Base-by-base conservation (phyloP, 2,797 vertebrate species). In the Muscicapa comitata region DNA sequence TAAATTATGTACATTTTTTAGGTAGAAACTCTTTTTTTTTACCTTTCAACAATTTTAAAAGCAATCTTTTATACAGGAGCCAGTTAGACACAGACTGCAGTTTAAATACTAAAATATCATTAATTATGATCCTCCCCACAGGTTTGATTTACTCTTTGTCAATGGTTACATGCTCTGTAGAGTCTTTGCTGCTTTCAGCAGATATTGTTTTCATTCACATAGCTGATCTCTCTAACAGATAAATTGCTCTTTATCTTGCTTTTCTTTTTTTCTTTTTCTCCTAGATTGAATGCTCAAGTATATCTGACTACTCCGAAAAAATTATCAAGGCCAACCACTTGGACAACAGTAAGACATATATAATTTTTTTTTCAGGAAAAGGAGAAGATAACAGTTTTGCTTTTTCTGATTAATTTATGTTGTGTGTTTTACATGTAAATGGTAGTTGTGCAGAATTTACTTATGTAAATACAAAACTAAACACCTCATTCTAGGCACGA, bases 271-370 rank as follows among this genome's bases (percentile, higher is more conserved):
- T 63, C 10, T 50, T 50, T 50, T 51, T 94, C 88, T 55, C 93
- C 65, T 97, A 99, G 99, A 99, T 99, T 59, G 99, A 99, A 98
- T 99, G 99, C 74, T 99, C 99, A 98, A 99, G 99, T 92, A 99
- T 99, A 98, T 99, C 99, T 33, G 99, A 99, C 96, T 99, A 99
- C 96, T 99, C 99, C 4, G 99, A 99, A 98, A 99, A 99, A 98
- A 99, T 99, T 97, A 99, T 99, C 98, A 99, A 99, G 97, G 99
- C 99, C 95, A 99, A 99, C 98, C 99, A 99, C 94, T 97, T 99
- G 97, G 98, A 99, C 97, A 99, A 98, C 73, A 98, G 99, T 99
- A 98, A 99, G 99, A 86, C 74, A 72, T 42, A 45, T 50, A 68
- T 80, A 50, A 61, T 33, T 65, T 47, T 96, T 84, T 79, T 55